Conservation (phyloP, 2,113 vertebrate species). For the Dinomys branickii region DNA sequence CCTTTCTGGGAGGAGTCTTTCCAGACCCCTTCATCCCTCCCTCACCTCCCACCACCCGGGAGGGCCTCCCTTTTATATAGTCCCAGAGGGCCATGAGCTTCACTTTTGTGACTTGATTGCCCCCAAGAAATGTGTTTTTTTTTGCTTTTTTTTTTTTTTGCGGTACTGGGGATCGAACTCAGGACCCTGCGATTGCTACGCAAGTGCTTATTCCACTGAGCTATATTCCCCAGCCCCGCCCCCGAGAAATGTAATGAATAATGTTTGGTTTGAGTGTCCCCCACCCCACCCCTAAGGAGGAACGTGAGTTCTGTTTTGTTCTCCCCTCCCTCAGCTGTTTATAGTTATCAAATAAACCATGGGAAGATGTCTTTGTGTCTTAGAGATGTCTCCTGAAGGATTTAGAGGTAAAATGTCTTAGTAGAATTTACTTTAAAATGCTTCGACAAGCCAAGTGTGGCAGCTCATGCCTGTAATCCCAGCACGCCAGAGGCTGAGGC, state of each 20-base stretch:
- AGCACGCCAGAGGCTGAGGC: too few species aligned
- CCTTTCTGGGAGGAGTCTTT: not conserved
- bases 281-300: not conserved
- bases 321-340: not conserved
- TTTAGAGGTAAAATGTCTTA: not conserved
- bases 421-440: not conserved
- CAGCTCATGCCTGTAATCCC: too few species aligned
- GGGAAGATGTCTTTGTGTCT: not conserved
- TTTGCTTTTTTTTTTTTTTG: too few species aligned
- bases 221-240: too few species aligned
- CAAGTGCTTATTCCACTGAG: too few species aligned
- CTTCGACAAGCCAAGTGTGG: not conserved
- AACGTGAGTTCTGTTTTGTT: not conserved
- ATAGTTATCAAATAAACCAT: not conserved
- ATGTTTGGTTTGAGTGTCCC: not conserved
- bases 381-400: not conserved
- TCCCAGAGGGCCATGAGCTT: not conserved
- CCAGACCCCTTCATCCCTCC: not conserved
- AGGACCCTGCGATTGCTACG: too few species aligned
- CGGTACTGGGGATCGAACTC: too few species aligned
- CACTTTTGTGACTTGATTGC: not conserved
- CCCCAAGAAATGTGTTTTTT: not conserved
- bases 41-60: not conserved
- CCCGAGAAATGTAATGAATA: not conserved
- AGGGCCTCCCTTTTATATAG: not conserved